Evolutionary conservation across 2,888 invertebrate species (phyloP).

Genomic region (Phymatocera aterrima): DNA sequence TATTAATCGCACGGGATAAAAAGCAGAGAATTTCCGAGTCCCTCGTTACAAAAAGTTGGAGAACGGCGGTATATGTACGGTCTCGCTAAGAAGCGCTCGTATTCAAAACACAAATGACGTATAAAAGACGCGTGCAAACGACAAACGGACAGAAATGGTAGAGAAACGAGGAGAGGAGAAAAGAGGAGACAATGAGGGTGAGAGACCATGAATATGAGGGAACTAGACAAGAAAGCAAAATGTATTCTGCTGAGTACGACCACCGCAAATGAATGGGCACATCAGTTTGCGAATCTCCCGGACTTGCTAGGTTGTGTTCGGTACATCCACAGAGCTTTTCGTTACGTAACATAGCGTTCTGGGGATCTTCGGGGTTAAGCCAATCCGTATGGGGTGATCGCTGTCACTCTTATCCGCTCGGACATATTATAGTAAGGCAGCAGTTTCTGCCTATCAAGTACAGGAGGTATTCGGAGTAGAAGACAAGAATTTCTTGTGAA

Average conservation of each 20-base stretch:
- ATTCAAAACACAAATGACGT: constrained; percentile 20
- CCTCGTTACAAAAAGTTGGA: neutral
- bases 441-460: neutral
- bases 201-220: neutral
- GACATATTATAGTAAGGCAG: constrained; percentile 17
- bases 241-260: neutral
- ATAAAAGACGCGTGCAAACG: constrained; percentile 29
- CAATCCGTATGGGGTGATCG: constrained; percentile 12
- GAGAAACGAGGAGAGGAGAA: neutral
- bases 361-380: constrained; percentile 7
- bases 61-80: neutral
- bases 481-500: neutral
- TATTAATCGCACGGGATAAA: constrained; percentile 10
- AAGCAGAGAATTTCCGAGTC: constrained; percentile 13
- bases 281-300: constrained; percentile 24
- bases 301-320: neutral
- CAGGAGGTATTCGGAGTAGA: neutral
- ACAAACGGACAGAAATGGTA: neutral
- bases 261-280: constrained; percentile 28
- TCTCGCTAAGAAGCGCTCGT: neutral
- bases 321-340: constrained; percentile 8
- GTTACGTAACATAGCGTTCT: constrained; percentile 14
- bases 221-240: neutral
- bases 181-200: neutral
- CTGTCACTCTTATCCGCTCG: constrained; percentile 2